Percentiles rank a stretch among this genome's conserved stretches.
phyloP scores from a whole-genome alignment of 2,113 vertebrate genomes.

The Brachypodius melanocephalos region DNA sequence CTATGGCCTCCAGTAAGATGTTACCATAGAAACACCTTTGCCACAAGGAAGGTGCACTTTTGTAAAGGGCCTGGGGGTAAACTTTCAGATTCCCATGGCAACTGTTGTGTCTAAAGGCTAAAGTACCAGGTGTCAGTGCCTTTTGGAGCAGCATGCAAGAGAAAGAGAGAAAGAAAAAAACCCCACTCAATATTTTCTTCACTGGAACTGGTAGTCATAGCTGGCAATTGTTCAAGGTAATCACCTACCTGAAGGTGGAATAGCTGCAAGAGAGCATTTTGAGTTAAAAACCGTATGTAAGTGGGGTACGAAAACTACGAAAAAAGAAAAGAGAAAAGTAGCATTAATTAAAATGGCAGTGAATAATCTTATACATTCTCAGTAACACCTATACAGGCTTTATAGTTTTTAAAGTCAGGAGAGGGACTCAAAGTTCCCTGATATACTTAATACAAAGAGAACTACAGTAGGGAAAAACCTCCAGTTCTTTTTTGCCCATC shows the following conservation, averaged over 20 bases:
- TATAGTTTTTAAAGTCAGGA: not conserved
- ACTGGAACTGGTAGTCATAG: slow-evolving; percentile 34
- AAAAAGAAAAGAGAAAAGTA: not conserved
- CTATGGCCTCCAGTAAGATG: slow-evolving; percentile 62
- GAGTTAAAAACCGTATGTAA: not conserved
- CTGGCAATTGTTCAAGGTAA: not conserved
- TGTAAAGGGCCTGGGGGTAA: slow-evolving; percentile 56
- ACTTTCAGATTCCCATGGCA: slow-evolving; percentile 71
- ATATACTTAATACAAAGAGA: not conserved
- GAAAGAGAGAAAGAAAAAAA: slow-evolving; percentile 39
- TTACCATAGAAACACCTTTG: slow-evolving; percentile 73
- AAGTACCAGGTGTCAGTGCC: slow-evolving; percentile 35
- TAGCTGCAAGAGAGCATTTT: not conserved
- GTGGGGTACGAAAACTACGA: not conserved
- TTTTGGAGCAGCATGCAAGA: slow-evolving; percentile 30
- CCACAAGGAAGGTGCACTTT: slow-evolving; percentile 59
- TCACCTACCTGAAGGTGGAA: not conserved
- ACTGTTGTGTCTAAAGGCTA: slow-evolving; percentile 63
- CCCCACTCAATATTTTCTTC: slow-evolving; percentile 18
- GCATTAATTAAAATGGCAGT: not conserved
- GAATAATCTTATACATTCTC: not conserved
- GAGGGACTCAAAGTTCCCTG: not conserved
- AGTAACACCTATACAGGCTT: not conserved
- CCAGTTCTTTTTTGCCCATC: not conserved
- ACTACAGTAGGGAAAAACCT: no score